Evolutionary conservation across 2,797 vertebrate species (phyloP).

Genomic region (Acanthurus leucopareius): DNA sequence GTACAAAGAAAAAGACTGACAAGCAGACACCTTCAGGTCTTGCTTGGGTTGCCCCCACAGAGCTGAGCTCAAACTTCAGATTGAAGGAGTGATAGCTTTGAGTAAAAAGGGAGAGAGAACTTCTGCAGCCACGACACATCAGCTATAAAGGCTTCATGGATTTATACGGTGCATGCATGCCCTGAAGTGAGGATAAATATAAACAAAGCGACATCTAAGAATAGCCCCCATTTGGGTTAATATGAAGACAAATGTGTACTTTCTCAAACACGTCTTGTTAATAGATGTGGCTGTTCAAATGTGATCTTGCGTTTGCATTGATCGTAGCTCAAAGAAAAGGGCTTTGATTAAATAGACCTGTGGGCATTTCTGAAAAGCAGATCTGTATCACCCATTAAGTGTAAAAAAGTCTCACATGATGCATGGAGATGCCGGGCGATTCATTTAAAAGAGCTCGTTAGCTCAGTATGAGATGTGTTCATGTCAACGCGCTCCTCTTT

Average conservation of each 20-base stretch:
- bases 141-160: slow-evolving; percentile 27
- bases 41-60: slow-evolving; percentile 50
- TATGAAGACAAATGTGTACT: slow-evolving; percentile 59
- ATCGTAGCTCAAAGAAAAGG: slow-evolving; percentile 58
- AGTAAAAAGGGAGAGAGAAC: slow-evolving; percentile 24
- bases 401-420: slow-evolving; percentile 54
- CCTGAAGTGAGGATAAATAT: slow-evolving; percentile 40
- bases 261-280: slow-evolving; percentile 45
- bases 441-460: slow-evolving; percentile 70
- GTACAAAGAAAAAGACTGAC: slow-evolving; percentile 69
- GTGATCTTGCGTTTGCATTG: slow-evolving; percentile 65
- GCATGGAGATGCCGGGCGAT: slow-evolving; percentile 56
- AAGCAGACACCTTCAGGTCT: slow-evolving; percentile 68
- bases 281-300: slow-evolving; percentile 60
- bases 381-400: slow-evolving; percentile 67
- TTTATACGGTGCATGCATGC: slow-evolving; percentile 21
- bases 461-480: slow-evolving; percentile 50
- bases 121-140: slow-evolving; percentile 39
- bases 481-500: slow-evolving; percentile 50
- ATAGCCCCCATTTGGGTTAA: slow-evolving; percentile 54
- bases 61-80: slow-evolving; percentile 64
- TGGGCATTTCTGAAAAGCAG: slow-evolving; percentile 58
- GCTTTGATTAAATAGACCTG: slow-evolving; percentile 68
- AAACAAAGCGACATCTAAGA: slow-evolving; percentile 62
- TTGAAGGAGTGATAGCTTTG: slow-evolving; percentile 43